Evolutionary conservation across 1,140 invertebrate genomes (phyloP).

Genomic region (Euwallacea fornicatus): DNA sequence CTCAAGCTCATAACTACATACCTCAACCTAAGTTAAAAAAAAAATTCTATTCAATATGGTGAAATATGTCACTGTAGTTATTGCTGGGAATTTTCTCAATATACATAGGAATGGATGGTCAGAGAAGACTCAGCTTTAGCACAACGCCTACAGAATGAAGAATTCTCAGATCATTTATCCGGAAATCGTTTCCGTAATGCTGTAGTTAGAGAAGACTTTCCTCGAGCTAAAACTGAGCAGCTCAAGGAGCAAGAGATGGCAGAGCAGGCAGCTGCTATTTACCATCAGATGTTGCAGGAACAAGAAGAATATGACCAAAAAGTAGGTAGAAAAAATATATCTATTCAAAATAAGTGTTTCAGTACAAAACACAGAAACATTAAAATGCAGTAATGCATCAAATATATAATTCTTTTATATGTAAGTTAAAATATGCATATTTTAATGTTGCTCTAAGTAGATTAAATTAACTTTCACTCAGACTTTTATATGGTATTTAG

Average conservation of each 20-base stretch:
- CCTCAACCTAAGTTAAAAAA: not conserved
- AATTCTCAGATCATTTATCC: constrained; percentile 84
- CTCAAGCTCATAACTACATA: not conserved
- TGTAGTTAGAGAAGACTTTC: constrained; percentile 85
- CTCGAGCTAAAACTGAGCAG: constrained; percentile 81
- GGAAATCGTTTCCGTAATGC: constrained; percentile 86
- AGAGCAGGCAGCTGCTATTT: constrained; percentile 60
- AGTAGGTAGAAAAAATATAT: constrained; percentile 51
- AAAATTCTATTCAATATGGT: not conserved
- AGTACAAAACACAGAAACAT: not conserved
- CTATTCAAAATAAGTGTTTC: not conserved
- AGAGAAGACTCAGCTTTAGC: constrained; percentile 89
- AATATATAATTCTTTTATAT: too few relatives aligned
- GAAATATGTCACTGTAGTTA: not conserved
- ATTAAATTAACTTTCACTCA: too few relatives aligned
- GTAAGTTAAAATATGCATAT: too few relatives aligned
- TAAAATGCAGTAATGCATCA: too few relatives aligned
- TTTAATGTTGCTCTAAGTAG: too few relatives aligned
- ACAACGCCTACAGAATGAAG: constrained; percentile 85
- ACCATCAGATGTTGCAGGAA: constrained; percentile 64
- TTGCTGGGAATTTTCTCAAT: not conserved
- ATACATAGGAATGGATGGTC: constrained; percentile 76
- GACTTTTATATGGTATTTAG: too few relatives aligned
- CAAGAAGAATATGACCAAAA: constrained; percentile 73
- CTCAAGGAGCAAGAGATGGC: constrained; percentile 71